These are phyloP conservation scores for Telmatherina bonti DNA, from an alignment of 2,797 vertebrate species.

Conservation along the genomic window DNA sequence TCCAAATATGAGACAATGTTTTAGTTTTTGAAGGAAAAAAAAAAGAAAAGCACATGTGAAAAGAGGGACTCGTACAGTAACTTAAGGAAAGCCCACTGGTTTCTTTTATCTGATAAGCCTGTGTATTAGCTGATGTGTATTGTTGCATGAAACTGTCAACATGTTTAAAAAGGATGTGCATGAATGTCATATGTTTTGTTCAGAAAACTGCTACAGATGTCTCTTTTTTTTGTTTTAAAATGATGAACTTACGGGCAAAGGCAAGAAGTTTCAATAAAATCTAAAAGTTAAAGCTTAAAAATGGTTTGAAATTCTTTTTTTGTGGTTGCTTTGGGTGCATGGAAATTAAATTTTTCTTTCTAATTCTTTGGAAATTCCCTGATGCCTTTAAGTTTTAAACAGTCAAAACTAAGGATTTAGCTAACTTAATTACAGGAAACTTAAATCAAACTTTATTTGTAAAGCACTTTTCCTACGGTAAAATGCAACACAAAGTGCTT, in stretches of 20 bases:
- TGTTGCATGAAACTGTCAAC: not conserved
- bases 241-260: not conserved
- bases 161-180: not conserved
- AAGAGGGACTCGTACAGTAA: not conserved
- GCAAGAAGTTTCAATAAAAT: not conserved
- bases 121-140: not conserved
- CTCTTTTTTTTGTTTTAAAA: not conserved
- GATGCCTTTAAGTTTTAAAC: not conserved
- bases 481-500: too few relatives aligned
- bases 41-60: slow-evolving; percentile 21
- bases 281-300: not conserved
- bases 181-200: not conserved
- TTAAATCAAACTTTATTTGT: too few relatives aligned
- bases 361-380: not conserved
- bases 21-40: slow-evolving; percentile 18
- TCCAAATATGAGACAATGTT: slow-evolving; percentile 29
- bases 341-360: too few relatives aligned
- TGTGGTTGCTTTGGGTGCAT: not conserved
- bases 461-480: too few relatives aligned
- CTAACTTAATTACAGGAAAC: not conserved
- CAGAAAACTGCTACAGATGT: not conserved
- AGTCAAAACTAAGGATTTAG: too few relatives aligned
- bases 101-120: not conserved
- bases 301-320: not conserved
- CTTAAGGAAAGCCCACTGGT: not conserved